Base-by-base conservation (phyloP, 2,113 vertebrate genomes). In the Lethenteron camtschaticum region DNA sequence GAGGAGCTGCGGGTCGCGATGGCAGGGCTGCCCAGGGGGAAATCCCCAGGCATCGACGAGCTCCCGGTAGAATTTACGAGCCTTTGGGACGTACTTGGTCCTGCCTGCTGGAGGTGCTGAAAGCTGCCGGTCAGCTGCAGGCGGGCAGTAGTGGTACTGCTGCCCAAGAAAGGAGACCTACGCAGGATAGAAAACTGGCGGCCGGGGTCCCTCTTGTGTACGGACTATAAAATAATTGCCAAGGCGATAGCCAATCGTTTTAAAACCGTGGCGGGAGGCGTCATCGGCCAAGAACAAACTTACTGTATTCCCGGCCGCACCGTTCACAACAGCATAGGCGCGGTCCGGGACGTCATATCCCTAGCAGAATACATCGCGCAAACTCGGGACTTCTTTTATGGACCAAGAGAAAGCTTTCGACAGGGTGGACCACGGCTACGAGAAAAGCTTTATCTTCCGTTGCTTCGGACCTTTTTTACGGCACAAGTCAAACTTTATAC, bases 361-460 rank as follows among this genome's bases (percentile, higher is more conserved):
- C 6, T 66, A n/a, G 14, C 18, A 66, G 14, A n/a, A 18, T 18
- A n/a, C 14, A 66, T n/a, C 60, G 9, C 18, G 18, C 4, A 9
- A 66, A 66, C 9, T 14, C 18, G 6, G 60, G 60, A n/a, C 60
- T 66, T 2, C 14, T 14, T 66, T 66, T 66, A n/a, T 66, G 3
- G 60, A 66, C 7, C 60, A 66, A 66, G 60, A 66, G 18, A 66
- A 66, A 66, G 60, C 7, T 66, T 66, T 66, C 7, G 60, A 66
- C 7, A 66, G 8, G 7, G 18, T 66, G 14, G 60, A 66, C 18
- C 60, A 66, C 9, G 14, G 14, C 18, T 66, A 66, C 60, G 6
- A 14, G 14, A n/a, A n/a, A 18, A 14, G 6, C 14, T 66, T 66
- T 66, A 66, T 18, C 14, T 14, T 14, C 14, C 14, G 1, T 66